Evolutionary conservation across 2,113 vertebrate genomes (phyloP).

Genomic region (Gymnarchus niloticus): DNA sequence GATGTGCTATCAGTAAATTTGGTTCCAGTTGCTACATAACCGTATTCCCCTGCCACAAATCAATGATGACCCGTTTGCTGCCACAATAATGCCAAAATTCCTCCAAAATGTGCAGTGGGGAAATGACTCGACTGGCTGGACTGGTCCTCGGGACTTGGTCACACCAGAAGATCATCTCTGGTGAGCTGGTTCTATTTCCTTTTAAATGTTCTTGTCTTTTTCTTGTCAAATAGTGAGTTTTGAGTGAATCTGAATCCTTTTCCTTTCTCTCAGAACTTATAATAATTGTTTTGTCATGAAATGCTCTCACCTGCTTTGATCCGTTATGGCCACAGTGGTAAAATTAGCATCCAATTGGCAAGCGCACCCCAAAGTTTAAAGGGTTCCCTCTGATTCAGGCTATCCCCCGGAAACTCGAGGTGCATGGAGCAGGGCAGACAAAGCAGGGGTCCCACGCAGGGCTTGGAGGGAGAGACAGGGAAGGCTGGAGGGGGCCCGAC

Average conservation of each 20-base stretch:
- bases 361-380: not conserved
- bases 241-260: not conserved
- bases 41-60: not conserved
- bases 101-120: not conserved
- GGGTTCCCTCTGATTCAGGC: not conserved
- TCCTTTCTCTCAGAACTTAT: not conserved
- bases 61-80: not conserved
- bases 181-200: not conserved
- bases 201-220: not conserved
- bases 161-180: not conserved
- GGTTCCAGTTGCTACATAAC: not conserved
- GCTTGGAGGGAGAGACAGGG: conserved; percentile 42
- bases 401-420: not conserved
- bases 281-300: not conserved
- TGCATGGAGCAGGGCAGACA: not conserved
- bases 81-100: not conserved
- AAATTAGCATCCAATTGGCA: not conserved
- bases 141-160: not conserved
- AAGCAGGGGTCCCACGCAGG: conserved; percentile 55
- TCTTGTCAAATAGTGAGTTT: not conserved
- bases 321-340: not conserved
- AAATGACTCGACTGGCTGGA: not conserved
- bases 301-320: not conserved
- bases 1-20: not conserved
- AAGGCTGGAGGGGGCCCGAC: conserved; percentile 59